Percentiles rank a stretch among this genome's conserved stretches.
Evolutionary conservation across 2,888 invertebrate species (phyloP).

Genomic region (Podotricha telesiphe): DNA sequence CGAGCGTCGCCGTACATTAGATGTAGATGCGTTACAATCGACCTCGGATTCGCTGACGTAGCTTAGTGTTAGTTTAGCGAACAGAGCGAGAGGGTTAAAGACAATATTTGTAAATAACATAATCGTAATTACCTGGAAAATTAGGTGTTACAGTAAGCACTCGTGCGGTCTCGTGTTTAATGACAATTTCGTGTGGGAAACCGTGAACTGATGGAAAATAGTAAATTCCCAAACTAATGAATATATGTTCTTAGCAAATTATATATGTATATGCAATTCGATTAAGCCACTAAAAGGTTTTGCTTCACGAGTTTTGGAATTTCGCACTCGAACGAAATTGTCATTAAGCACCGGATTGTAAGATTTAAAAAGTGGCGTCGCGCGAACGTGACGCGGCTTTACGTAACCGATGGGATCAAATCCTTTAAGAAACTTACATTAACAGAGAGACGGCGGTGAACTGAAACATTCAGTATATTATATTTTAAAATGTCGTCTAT

Average conservation of each 20-base stretch:
- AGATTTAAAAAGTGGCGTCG: slow-evolving; percentile 49
- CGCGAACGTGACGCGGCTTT: slow-evolving; percentile 63
- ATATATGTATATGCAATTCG: too few species aligned
- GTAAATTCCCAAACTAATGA: background rate
- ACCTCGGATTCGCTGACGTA: slow-evolving; percentile 77
- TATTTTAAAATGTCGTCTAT: slow-evolving; percentile 68
- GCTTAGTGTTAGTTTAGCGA: slow-evolving; percentile 80
- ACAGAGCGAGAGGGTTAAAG: slow-evolving; percentile 84
- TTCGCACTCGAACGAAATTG: slow-evolving; percentile 21
- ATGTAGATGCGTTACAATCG: slow-evolving; percentile 74
- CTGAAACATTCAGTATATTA: slow-evolving; percentile 73
- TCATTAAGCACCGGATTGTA: slow-evolving; percentile 44
- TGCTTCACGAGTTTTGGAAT: slow-evolving; percentile 11
- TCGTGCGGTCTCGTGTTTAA: slow-evolving; percentile 45
- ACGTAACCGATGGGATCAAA: slow-evolving; percentile 84
- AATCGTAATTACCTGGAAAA: slow-evolving; percentile 78
- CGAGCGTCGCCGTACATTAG: slow-evolving; percentile 70
- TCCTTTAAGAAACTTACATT: slow-evolving; percentile 83
- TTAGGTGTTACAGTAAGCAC: slow-evolving; percentile 73
- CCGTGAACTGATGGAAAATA: slow-evolving; percentile 10
- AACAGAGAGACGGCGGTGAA: slow-evolving; percentile 70
- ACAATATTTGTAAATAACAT: slow-evolving; percentile 84
- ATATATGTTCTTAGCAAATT: background rate
- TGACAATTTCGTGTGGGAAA: slow-evolving; percentile 30
- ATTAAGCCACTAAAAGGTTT: background rate